Conservation (phyloP, 37 sponge, comb jelly and placozoan species). For the Theonella swinhoei region DNA sequence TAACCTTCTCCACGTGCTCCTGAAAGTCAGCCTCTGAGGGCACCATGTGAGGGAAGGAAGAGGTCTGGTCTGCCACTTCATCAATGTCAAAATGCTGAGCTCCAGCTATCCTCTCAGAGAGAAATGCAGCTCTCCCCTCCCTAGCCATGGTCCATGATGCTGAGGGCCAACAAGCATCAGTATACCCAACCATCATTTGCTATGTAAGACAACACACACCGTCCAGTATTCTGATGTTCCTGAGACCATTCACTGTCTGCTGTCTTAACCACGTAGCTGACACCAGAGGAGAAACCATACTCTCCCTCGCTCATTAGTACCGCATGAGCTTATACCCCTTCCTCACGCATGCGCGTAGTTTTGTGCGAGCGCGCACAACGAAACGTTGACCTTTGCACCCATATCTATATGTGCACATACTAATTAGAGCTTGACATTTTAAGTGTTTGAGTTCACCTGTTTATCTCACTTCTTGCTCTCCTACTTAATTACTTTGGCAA, state of each 20-base stretch:
- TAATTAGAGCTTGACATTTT: no score
- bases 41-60: slow-evolving; percentile 65
- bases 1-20: slow-evolving; percentile 56
- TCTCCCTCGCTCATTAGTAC: no score
- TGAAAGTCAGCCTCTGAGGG: slow-evolving; percentile 59
- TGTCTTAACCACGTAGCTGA: slow-evolving; percentile 46
- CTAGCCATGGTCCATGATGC: slow-evolving; percentile 23
- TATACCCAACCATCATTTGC: no score
- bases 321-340: no score
- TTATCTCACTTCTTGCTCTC: no score
- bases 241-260: slow-evolving; percentile 42
- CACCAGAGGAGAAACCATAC: slow-evolving; percentile 49
- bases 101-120: slow-evolving; percentile 33
- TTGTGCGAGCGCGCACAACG: no score
- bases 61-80: slow-evolving; percentile 52
- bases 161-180: background rate
- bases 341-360: no score
- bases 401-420: no score
- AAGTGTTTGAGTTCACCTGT: no score
- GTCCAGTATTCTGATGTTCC: slow-evolving; percentile 45
- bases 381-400: no score
- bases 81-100: slow-evolving; percentile 73
- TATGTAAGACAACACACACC: slow-evolving; percentile 21
- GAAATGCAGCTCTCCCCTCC: slow-evolving; percentile 33
- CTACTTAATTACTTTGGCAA: no score